A percentile compares a stretch with the other conserved stretches of the same genome.
Conservation (phyloP, 2,113 vertebrate species). For the Paraplagusia blochii region DNA sequence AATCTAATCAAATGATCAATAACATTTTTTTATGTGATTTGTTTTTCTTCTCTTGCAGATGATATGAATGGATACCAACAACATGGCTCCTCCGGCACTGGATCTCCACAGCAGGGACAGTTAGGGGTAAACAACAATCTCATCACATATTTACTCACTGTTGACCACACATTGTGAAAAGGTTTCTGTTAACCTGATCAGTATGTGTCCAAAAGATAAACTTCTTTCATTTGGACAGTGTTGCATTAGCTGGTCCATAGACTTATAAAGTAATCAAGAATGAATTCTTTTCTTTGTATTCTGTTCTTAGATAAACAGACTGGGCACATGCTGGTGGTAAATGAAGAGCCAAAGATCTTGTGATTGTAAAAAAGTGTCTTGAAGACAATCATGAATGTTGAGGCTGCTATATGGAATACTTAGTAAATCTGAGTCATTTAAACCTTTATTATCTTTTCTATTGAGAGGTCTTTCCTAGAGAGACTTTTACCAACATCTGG, state of each 20-base stretch:
- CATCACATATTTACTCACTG: background rate
- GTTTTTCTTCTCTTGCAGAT: slow-evolving; percentile 60
- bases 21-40: background rate
- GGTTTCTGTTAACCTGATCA: background rate
- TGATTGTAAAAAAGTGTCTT: too few species aligned
- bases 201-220: too few species aligned
- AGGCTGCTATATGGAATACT: too few species aligned
- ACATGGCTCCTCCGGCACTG: slow-evolving; percentile 35
- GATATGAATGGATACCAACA: slow-evolving; percentile 57
- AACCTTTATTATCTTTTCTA: background rate
- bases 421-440: background rate
- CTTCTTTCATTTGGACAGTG: too few species aligned
- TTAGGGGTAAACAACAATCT: slow-evolving; percentile 48
- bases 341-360: too few species aligned
- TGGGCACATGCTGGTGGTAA: too few species aligned
- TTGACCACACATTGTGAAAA: background rate
- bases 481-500: background rate
- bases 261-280: too few species aligned
- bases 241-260: too few species aligned
- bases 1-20: background rate
- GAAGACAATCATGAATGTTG: too few species aligned
- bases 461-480: background rate
- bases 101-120: slow-evolving; percentile 36
- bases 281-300: too few species aligned
- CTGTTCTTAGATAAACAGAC: too few species aligned